phyloP scores from a whole-genome alignment of 2,113 vertebrate genomes.

The Azemiops feae region DNA sequence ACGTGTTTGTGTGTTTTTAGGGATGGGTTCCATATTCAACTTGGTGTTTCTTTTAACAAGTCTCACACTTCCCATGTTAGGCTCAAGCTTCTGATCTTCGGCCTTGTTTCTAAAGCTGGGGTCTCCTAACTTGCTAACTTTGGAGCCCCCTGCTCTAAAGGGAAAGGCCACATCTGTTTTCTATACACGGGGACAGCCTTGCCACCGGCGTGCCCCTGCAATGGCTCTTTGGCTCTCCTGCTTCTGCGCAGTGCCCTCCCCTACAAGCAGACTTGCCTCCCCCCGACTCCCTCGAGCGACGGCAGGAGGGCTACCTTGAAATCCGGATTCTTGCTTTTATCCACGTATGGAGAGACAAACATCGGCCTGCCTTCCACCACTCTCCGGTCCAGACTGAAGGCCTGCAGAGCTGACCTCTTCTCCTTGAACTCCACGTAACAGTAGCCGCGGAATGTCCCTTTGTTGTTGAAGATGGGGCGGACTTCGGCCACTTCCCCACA shows the following conservation, averaged over 20 bases:
- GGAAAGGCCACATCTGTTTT: accelerated
- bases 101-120: not conserved
- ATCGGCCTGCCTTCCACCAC: conserved; percentile 87
- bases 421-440: conserved; percentile 89
- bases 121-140: too few relatives aligned
- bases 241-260: accelerated
- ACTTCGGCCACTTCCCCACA: conserved; percentile 84
- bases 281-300: accelerated
- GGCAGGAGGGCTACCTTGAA: conserved; percentile 80
- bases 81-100: not conserved
- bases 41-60: too few relatives aligned
- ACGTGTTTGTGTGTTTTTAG: too few relatives aligned
- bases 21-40: too few relatives aligned
- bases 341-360: conserved; percentile 95
- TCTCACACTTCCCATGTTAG: not conserved
- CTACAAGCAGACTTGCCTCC: too few relatives aligned
- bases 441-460: conserved; percentile 88
- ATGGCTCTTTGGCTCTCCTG: not conserved
- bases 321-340: conserved; percentile 94
- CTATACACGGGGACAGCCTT: not conserved
- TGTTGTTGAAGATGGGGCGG: conserved; percentile 80
- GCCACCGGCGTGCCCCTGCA: not conserved
- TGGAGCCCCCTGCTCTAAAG: not conserved
- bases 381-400: conserved; percentile 83
- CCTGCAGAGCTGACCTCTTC: conserved; percentile 72